Evolutionary conservation across 2,797 vertebrate genomes (phyloP).

Genomic region (Eulemur coronatus): DNA sequence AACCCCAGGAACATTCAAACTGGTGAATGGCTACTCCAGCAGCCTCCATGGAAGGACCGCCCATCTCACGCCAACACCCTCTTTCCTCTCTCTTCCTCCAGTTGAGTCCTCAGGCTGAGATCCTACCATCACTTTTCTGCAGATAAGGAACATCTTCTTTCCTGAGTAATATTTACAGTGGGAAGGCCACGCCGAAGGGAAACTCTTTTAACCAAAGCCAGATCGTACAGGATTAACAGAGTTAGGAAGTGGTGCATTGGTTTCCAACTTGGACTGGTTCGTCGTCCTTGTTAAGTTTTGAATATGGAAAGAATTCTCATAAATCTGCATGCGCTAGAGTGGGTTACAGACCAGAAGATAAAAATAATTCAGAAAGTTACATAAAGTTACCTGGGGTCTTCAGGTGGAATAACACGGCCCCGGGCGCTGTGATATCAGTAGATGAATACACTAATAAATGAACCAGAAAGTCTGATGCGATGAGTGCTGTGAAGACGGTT

Average conservation of each 20-base stretch:
- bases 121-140: constrained; percentile 67
- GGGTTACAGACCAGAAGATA: constrained; percentile 68
- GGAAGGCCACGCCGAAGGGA: constrained; percentile 80
- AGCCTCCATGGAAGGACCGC: fast-evolving
- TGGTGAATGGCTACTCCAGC: not conserved
- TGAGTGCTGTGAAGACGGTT: not conserved
- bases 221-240: constrained; percentile 81
- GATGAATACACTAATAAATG: not conserved
- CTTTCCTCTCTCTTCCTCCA: not conserved
- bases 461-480: not conserved
- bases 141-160: constrained; percentile 79
- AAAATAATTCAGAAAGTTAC: constrained; percentile 68
- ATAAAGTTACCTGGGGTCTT: constrained; percentile 56
- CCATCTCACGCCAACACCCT: fast-evolving
- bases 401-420: not conserved
- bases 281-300: constrained; percentile 79
- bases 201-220: constrained; percentile 83
- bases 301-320: constrained; percentile 82
- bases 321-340: constrained; percentile 72
- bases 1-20: not conserved
- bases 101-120: constrained; percentile 68
- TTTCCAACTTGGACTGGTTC: constrained; percentile 81
- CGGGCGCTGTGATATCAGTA: not conserved
- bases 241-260: constrained; percentile 83
- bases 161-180: constrained; percentile 75